phyloP scores from a whole-genome alignment of 2,888 invertebrate genomes.

The Rhodophaea formosa region DNA sequence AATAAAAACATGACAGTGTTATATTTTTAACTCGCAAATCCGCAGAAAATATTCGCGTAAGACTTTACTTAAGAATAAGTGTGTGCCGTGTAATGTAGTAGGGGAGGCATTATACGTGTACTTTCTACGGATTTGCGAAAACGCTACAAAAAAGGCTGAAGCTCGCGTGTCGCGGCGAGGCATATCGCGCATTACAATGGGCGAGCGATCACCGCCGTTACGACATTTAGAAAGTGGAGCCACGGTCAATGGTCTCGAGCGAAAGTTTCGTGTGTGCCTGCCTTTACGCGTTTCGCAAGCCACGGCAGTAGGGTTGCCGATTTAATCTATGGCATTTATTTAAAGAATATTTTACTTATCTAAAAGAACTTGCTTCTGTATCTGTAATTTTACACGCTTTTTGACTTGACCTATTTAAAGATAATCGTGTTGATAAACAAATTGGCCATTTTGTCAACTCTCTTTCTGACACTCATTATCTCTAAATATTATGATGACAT shows the following conservation, averaged over 20 bases:
- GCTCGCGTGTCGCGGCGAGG: conserved; percentile 68
- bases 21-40: neutral
- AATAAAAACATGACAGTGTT: no score
- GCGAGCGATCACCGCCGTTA: conserved; percentile 69
- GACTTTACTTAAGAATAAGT: no score
- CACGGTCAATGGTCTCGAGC: conserved; percentile 77
- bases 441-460: no score
- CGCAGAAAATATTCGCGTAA: no score
- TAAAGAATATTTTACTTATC: no score
- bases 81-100: no score
- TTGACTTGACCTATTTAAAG: no score
- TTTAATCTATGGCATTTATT: neutral
- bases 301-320: conserved; percentile 20
- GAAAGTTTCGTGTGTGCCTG: conserved; percentile 67
- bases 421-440: no score
- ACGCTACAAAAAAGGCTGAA: conserved; percentile 57
- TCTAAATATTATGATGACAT: no score
- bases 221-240: conserved; percentile 78
- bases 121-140: conserved; percentile 72
- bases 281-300: conserved; percentile 59
- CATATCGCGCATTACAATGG: conserved; percentile 75
- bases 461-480: no score
- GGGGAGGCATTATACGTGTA: conserved; percentile 28
- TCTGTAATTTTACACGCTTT: no score
- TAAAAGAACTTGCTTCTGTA: no score